phyloP scores from a whole-genome alignment of 2,888 invertebrate species.

The Mythimna impura region DNA sequence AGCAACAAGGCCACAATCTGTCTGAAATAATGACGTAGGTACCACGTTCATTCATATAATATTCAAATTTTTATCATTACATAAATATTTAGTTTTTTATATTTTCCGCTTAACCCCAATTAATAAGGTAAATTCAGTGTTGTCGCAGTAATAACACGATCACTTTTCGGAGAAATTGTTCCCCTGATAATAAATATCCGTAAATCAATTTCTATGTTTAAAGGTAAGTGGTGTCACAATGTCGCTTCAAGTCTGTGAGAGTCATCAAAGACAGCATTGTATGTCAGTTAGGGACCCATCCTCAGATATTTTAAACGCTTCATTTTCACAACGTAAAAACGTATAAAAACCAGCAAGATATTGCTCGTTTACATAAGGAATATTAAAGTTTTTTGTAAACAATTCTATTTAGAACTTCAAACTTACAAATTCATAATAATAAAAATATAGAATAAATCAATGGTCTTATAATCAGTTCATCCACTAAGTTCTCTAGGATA shows the following conservation, averaged over 20 bases:
- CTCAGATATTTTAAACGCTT: not conserved
- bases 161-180: not conserved
- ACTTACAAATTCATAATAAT: too few species aligned
- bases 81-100: not conserved
- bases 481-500: too few species aligned
- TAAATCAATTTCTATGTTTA: too few species aligned
- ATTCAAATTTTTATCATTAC: not conserved
- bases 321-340: not conserved
- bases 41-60: slow-evolving; percentile 5
- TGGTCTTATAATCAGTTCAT: too few species aligned
- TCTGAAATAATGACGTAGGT: slow-evolving; percentile 46
- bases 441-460: too few species aligned
- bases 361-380: too few species aligned
- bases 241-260: too few species aligned
- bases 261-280: too few species aligned
- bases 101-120: not conserved
- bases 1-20: slow-evolving; percentile 60
- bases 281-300: too few species aligned
- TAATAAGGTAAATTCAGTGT: not conserved
- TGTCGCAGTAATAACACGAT: not conserved
- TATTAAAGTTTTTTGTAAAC: too few species aligned
- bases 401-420: too few species aligned
- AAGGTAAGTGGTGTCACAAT: too few species aligned
- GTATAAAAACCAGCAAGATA: not conserved
- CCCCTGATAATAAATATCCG: not conserved